phyloP scores from a whole-genome alignment of 2,113 vertebrate species.

The Galemys pyrenaicus region DNA sequence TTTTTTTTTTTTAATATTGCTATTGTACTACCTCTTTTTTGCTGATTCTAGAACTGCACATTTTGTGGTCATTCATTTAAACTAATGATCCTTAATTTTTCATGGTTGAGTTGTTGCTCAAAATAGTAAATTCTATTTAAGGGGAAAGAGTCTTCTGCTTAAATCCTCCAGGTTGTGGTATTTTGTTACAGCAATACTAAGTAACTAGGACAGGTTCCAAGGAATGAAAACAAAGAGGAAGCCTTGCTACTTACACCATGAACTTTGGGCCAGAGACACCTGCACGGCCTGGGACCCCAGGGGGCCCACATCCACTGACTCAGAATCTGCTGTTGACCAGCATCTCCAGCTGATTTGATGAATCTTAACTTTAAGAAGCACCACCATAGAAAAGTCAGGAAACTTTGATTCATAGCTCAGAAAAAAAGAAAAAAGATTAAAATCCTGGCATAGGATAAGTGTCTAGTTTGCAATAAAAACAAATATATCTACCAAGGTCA shows the following conservation, averaged over 20 bases:
- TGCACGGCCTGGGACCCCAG: accelerated
- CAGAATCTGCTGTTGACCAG: background rate
- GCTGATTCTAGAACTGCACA: background rate
- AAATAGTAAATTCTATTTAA: background rate
- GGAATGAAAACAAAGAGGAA: background rate
- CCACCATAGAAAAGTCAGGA: background rate
- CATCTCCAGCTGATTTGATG: background rate
- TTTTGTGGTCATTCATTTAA: background rate
- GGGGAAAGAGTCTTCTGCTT: background rate
- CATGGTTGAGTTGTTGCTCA: background rate
- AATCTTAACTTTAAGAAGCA: background rate
- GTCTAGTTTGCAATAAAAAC: too few relatives aligned
- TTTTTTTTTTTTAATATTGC: background rate
- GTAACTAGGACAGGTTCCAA: background rate
- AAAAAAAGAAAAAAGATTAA: background rate
- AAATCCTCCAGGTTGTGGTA: background rate
- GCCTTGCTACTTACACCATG: background rate
- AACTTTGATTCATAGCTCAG: background rate
- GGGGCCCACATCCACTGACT: background rate
- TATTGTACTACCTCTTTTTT: background rate
- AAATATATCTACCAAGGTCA: too few relatives aligned
- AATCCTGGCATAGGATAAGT: too few relatives aligned
- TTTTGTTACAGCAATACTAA: background rate
- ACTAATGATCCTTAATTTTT: background rate
- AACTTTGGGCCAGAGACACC: too few relatives aligned